Percentiles rank a stretch among this genome's conserved stretches.
Conservation (phyloP, 2,797 vertebrate genomes). For the Phoeniculus purpureus region DNA sequence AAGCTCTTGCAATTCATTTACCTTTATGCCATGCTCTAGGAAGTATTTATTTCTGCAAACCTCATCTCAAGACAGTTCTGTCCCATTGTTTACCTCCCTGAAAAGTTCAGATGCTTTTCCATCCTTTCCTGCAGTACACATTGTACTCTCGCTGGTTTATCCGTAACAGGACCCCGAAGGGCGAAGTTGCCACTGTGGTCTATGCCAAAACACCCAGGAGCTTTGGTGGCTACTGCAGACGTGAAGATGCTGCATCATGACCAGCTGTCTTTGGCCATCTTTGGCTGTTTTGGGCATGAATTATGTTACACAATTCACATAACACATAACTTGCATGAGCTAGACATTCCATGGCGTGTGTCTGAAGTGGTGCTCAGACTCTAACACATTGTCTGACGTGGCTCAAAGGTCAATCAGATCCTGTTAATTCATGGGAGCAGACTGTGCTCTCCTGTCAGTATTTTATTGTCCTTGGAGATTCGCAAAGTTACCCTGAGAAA, state of each 20-base stretch:
- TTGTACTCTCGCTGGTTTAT: not conserved
- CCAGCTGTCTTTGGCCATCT: not conserved
- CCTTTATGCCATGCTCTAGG: conserved; percentile 26
- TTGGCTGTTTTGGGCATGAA: not conserved
- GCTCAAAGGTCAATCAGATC: not conserved
- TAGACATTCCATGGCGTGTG: not conserved
- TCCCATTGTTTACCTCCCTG: conserved; percentile 26
- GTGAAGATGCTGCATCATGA: not conserved
- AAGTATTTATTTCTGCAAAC: conserved; percentile 42
- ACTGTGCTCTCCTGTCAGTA: accelerated
- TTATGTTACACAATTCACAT: not conserved
- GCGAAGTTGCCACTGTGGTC: not conserved
- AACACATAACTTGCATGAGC: not conserved
- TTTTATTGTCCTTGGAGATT: not conserved
- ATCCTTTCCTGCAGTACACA: not conserved
- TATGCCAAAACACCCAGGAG: not conserved
- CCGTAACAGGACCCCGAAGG: not conserved
- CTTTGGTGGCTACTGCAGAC: not conserved
- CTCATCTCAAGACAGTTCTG: conserved; percentile 20
- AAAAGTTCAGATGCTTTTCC: conserved; percentile 44
- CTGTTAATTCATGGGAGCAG: not conserved
- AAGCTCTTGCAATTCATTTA: conserved; percentile 47
- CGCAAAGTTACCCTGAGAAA: not conserved
- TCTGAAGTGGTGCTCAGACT: not conserved
- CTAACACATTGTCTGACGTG: not conserved